These are phyloP conservation scores for Ciconia maguari DNA, from an alignment of 2,113 vertebrate species.

Conservation along the genomic window DNA sequence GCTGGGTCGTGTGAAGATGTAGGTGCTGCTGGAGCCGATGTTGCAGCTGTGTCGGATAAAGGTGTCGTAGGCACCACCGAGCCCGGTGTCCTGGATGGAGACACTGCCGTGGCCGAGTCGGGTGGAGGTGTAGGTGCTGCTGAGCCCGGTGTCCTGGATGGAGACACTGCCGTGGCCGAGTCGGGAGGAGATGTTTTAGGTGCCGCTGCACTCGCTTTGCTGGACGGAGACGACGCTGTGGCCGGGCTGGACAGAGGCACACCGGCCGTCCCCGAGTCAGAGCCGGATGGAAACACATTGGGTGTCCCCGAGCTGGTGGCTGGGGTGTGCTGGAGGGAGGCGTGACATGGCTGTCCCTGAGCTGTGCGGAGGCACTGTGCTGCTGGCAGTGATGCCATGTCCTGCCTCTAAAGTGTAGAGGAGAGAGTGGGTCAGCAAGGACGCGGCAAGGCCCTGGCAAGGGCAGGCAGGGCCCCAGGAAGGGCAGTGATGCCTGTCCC, in stretches of 20 bases:
- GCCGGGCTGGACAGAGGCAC: rapidly evolving
- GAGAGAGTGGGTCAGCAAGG: not conserved
- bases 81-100: rapidly evolving
- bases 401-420: rapidly evolving
- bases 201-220: rapidly evolving
- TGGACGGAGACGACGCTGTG: rapidly evolving
- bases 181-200: rapidly evolving
- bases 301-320: rapidly evolving
- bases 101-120: rapidly evolving
- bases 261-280: rapidly evolving
- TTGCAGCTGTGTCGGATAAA: not conserved
- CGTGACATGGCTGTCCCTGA: rapidly evolving
- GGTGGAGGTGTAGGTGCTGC: not conserved
- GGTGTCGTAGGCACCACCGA: not conserved
- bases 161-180: rapidly evolving
- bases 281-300: rapidly evolving
- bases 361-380: rapidly evolving
- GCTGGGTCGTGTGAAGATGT: rapidly evolving
- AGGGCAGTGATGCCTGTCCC: no score
- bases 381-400: rapidly evolving
- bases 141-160: rapidly evolving
- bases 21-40: not conserved
- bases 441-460: not conserved
- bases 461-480: not conserved
- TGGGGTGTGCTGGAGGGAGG: rapidly evolving